Evolutionary conservation across 1,140 invertebrate genomes (phyloP), one percentile per base, ranked within the genome.

Genomic region (Nasonia giraulti): DNA sequence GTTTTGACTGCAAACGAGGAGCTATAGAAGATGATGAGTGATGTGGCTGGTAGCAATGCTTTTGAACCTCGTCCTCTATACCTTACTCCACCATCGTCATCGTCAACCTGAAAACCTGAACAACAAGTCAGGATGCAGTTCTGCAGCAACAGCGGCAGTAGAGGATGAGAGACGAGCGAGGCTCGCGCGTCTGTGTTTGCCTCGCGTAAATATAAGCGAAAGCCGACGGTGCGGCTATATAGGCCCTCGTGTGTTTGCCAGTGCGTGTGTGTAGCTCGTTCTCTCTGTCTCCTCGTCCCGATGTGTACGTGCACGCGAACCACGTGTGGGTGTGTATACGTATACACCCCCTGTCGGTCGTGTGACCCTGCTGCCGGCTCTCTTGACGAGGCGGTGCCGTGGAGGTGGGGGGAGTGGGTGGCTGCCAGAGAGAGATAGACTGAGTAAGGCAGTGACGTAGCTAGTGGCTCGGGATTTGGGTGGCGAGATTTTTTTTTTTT

Each of bases 151-250:
- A 27, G 23, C 23, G 0, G 23, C 27, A 27, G 27, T 0, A 27
- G 27, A 27, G 27, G 27, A 27, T 27, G 27, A 27, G 27, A 27
- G 0, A 27, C 27, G 27, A 27, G 27, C 27, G 27, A 27, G 27
- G 27, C 27, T 77, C 79, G 79, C 12, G 40, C 44, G 71, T 27
- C 37, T 62, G 75, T 77, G 75, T 77, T 77, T 77, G 75, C 75
- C 75, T 77, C 75, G 75, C 75, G 55, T 77, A 77, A 77, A 77
- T 77, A 77, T 55, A 50, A 12, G 73, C 73, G 33, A 33, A 17
- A 44, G 37, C 14, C 73, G 7, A 3, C 37, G 73, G 12, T 33
- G 75, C 1, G 7, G n/a, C 27, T 33, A n/a, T n/a, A n/a, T n/a
- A n/a, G n/a, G n/a, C n/a, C n/a, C n/a, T n/a, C n/a, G n/a, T n/a